A percentile compares a stretch with the other conserved stretches of the same genome.
Conservation (phyloP, 2,113 vertebrate genomes). For the Heterochromis multidens region DNA sequence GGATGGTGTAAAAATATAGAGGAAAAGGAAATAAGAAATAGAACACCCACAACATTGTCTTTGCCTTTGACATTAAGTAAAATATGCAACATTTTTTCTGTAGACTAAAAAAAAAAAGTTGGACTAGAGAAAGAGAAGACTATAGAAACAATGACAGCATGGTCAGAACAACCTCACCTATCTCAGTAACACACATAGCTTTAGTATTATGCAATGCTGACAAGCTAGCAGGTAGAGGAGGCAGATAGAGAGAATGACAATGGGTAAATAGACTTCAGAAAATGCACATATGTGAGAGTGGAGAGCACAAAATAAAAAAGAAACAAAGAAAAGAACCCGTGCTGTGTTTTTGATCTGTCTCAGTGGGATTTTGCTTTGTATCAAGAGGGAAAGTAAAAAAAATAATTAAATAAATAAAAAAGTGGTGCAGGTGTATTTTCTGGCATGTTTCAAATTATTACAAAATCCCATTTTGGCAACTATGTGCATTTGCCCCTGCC, state of each 20-base stretch:
- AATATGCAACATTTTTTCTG: neutral
- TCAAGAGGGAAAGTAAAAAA: neutral
- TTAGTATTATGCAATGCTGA: neutral
- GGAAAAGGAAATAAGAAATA: neutral
- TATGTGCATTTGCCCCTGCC: neutral
- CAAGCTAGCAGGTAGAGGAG: neutral
- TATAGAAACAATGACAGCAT: neutral
- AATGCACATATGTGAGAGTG: neutral
- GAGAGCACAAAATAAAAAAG: neutral
- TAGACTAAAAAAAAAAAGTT: neutral
- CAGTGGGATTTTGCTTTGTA: neutral
- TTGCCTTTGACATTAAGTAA: neutral
- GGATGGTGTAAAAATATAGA: neutral
- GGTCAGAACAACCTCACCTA: neutral
- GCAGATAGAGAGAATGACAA: neutral
- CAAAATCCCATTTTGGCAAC: slow-evolving; percentile 19
- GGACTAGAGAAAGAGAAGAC: neutral
- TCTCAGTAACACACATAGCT: neutral
- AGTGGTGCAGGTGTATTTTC: neutral
- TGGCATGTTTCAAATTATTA: slow-evolving; percentile 1
- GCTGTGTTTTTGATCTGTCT: slow-evolving; percentile 18
- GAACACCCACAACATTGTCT: neutral
- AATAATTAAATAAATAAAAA: neutral
- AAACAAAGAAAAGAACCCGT: neutral
- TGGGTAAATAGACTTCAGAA: slow-evolving; percentile 12